These are phyloP conservation scores for Pogonocichla stellata DNA, from an alignment of 2,113 vertebrate genomes.

Conservation along the genomic window DNA sequence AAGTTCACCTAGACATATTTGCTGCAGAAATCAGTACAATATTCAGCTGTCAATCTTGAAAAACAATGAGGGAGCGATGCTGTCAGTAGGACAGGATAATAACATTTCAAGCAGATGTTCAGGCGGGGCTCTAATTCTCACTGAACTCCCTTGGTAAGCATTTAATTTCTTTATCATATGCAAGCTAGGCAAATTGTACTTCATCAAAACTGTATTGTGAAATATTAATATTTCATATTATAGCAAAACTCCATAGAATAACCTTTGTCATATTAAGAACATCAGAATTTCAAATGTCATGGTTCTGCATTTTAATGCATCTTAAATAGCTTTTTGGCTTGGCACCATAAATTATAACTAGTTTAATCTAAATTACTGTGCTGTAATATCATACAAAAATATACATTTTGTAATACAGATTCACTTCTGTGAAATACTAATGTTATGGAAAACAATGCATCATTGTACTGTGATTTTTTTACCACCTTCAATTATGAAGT, in stretches of 20 bases:
- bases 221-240: conserved; percentile 84
- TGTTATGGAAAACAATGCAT: conserved; percentile 30
- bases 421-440: conserved; percentile 51
- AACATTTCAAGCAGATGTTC: conserved; percentile 84
- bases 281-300: conserved; percentile 80
- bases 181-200: conserved; percentile 79
- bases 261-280: conserved; percentile 79
- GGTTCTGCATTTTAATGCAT: conserved; percentile 77
- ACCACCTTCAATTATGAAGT: conserved; percentile 19
- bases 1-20: conserved; percentile 80
- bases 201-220: conserved; percentile 83
- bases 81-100: conserved; percentile 80
- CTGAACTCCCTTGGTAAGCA: conserved; percentile 81
- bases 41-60: conserved; percentile 82
- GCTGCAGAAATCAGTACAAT: conserved; percentile 76
- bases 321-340: conserved; percentile 71
- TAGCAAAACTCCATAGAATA: conserved; percentile 79
- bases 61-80: conserved; percentile 73
- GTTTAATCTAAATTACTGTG: conserved; percentile 57
- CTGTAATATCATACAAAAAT: conserved; percentile 54
- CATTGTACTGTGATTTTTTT: conserved; percentile 11
- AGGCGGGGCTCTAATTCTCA: conserved; percentile 79
- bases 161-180: conserved; percentile 86
- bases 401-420: conserved; percentile 38
- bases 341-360: conserved; percentile 66